A percentile compares a stretch with the other conserved stretches of the same genome.
These are phyloP conservation scores for Cheirogaleus major DNA, from an alignment of 2,797 vertebrate genomes.

Conservation along the genomic window DNA sequence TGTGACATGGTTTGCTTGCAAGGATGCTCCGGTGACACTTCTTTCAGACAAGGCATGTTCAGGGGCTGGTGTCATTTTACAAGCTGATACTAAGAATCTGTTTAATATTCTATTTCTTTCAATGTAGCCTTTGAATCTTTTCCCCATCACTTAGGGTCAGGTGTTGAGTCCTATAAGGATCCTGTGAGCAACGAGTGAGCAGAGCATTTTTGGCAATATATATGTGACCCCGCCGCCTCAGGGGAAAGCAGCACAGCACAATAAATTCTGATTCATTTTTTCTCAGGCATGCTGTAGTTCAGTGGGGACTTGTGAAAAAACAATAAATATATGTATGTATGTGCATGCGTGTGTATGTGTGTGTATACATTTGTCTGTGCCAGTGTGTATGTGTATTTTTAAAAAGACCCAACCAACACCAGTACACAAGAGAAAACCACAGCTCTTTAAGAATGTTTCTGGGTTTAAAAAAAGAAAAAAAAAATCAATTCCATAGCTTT, in stretches of 20 bases:
- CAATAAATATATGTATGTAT: background rate
- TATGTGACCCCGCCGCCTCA: background rate
- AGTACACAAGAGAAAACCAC: background rate
- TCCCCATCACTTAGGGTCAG: background rate
- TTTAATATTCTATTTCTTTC: conserved; percentile 41
- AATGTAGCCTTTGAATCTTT: background rate
- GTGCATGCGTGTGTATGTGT: background rate
- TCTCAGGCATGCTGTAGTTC: background rate
- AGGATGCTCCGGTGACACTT: background rate
- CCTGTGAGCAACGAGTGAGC: background rate
- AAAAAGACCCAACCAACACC: background rate
- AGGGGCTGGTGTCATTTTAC: background rate
- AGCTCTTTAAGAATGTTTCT: conserved; percentile 3
- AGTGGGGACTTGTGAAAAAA: background rate
- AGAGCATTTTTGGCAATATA: background rate
- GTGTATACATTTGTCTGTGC: background rate
- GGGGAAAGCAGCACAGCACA: background rate
- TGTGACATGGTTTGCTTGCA: background rate
- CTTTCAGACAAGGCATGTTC: background rate
- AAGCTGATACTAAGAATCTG: background rate
- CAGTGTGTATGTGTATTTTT: background rate
- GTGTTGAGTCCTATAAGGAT: conserved; percentile 31
- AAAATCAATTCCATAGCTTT: background rate
- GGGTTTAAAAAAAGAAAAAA: background rate
- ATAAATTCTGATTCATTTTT: conserved; percentile 42